Evolutionary conservation across 2,113 vertebrate genomes (phyloP).

Genomic region (Xerus inauris): DNA sequence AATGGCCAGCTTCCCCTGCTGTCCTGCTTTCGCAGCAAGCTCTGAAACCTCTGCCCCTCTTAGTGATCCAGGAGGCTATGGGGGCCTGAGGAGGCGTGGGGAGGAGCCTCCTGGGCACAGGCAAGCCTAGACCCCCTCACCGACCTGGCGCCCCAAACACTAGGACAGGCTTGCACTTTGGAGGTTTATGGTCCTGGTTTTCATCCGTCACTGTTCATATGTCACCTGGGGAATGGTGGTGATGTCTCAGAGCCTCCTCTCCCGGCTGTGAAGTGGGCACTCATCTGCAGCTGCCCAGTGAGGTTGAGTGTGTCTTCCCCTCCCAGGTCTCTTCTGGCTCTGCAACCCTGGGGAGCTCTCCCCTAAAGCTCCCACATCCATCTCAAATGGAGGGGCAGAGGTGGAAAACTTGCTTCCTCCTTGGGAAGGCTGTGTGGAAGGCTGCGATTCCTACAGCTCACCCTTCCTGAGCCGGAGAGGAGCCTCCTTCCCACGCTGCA

Average conservation of each 20-base stretch:
- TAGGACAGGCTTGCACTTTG: background rate
- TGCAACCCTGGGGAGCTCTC: background rate
- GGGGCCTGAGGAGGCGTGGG: background rate
- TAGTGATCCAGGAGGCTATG: background rate
- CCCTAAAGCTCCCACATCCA: background rate
- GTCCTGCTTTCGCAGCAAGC: background rate
- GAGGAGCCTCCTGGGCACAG: background rate
- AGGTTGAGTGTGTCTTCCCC: background rate
- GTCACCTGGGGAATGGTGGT: background rate
- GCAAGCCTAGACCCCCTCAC: background rate
- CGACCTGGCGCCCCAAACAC: background rate
- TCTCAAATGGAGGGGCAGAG: background rate
- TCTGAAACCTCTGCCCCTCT: background rate
- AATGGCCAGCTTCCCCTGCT: background rate
- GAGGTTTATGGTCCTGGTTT: background rate
- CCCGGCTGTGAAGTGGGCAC: too few species aligned
- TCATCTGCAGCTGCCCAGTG: rapidly evolving
- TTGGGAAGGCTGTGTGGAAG: background rate
- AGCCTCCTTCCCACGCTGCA: background rate
- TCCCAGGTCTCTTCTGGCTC: background rate
- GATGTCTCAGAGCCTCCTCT: too few species aligned
- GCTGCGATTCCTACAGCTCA: background rate
- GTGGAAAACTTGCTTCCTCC: background rate
- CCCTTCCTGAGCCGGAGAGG: background rate
- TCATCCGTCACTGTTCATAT: background rate